Conservation (phyloP, 1,140 invertebrate genomes). For the Drosophila lacertosa region DNA sequence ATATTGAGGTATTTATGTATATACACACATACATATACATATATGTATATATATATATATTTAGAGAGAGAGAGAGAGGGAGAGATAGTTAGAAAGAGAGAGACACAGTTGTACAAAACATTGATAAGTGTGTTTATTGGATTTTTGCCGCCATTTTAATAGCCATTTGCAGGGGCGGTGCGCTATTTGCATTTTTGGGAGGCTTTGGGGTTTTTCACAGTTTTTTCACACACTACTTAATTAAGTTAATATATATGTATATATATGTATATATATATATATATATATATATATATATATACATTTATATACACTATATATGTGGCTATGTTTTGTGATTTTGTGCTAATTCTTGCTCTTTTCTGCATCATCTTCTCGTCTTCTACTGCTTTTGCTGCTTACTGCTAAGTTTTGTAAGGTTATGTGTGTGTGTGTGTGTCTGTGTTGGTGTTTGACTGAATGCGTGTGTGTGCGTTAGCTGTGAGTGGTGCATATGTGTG, state of each 20-base stretch:
- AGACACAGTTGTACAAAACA: conserved; percentile 14
- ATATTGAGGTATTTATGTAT: conserved; percentile 16
- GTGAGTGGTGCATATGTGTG: conserved; percentile 4
- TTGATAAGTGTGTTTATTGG: background rate
- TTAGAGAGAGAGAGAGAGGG: conserved; percentile 12
- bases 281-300: conserved; percentile 4
- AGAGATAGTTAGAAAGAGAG: conserved; percentile 5
- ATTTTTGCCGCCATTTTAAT: conserved; percentile 19
- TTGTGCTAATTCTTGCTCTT: conserved; percentile 25
- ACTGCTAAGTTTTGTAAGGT: conserved; percentile 3
- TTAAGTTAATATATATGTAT: conserved; percentile 2
- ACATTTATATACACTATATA: conserved; percentile 7
- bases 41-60: conserved; percentile 34
- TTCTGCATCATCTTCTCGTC: conserved; percentile 9
- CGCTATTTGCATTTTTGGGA: no score
- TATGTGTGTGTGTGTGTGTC: conserved; percentile 19
- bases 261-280: conserved; percentile 8
- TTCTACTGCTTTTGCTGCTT: conserved; percentile 13
- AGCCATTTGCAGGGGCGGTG: background rate
- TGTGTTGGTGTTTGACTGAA: no score
- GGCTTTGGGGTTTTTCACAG: background rate
- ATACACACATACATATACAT: conserved; percentile 17
- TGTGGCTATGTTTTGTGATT: conserved; percentile 11
- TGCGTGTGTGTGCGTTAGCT: conserved; percentile 30
- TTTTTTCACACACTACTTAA: conserved; percentile 19